Percentiles rank a stretch among this genome's conserved stretches.
These are phyloP conservation scores for Ciona savignyi DNA, from an alignment of 23 tunicate species.

Conservation along the genomic window DNA sequence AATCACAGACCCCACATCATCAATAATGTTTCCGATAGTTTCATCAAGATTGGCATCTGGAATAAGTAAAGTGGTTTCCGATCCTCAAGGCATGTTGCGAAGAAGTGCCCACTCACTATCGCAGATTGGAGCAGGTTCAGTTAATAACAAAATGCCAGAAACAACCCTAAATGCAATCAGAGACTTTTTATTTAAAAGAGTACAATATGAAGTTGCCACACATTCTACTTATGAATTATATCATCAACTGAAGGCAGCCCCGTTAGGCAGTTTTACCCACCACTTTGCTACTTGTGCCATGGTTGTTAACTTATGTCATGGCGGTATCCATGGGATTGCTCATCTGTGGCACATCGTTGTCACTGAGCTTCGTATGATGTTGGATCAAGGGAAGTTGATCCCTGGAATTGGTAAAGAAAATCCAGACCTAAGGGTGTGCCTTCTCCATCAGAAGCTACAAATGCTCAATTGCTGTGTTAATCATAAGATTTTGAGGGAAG, in stretches of 20 bases:
- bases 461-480: conserved; percentile 84
- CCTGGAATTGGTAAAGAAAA: conserved; percentile 23
- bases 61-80: conserved; percentile 58
- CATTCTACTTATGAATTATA: conserved; percentile 15
- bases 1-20: conserved; percentile 47
- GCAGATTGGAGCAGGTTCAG: conserved; percentile 18
- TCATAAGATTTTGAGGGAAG: conserved; percentile 31
- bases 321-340: conserved; percentile 71
- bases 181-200: conserved; percentile 35
- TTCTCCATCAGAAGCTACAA: conserved; percentile 84
- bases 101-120: conserved; percentile 44
- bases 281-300: conserved; percentile 49
- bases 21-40: conserved; percentile 32
- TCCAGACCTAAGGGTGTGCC: conserved; percentile 62
- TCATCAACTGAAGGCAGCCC: conserved; percentile 81
- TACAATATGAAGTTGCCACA: neutral
- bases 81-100: conserved; percentile 44
- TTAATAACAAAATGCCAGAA: conserved; percentile 11
- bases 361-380: conserved; percentile 46
- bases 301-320: conserved; percentile 77
- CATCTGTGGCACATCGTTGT: conserved; percentile 87
- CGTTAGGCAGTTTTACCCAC: conserved; percentile 73
- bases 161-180: conserved; percentile 32
- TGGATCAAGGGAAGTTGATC: conserved; percentile 35
- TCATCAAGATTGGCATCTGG: conserved; percentile 59